Conservation (phyloP, 2,797 vertebrate species). For the Megalops cyprinoides region DNA sequence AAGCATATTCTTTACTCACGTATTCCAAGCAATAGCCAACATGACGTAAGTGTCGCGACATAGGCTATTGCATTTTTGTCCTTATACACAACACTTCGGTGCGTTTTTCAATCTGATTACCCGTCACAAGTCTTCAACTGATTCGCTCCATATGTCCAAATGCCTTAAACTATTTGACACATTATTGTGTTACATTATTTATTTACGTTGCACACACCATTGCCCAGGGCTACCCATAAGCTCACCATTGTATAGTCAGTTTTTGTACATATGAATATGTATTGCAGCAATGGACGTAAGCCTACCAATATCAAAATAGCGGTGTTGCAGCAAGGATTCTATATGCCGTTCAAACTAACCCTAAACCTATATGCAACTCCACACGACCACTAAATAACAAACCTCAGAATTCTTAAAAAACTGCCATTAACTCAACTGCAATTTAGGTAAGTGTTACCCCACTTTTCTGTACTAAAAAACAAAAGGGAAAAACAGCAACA, state of each 20-base stretch:
- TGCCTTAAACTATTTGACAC: slow-evolving; percentile 16
- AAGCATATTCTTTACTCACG: too few species aligned
- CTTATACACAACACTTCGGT: neutral
- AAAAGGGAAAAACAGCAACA: too few species aligned
- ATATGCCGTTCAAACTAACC: too few species aligned
- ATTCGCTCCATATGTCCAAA: slow-evolving; percentile 20
- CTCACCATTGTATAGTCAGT: neutral
- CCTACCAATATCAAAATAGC: neutral
- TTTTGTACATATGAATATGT: neutral
- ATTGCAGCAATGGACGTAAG: neutral
- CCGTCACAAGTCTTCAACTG: neutral
- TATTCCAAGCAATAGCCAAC: neutral
- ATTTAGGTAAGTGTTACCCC: too few species aligned
- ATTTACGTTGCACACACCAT: slow-evolving; percentile 12
- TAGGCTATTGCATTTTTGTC: neutral
- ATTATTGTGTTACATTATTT: slow-evolving; percentile 18
- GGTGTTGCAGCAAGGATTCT: neutral
- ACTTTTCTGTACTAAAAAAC: too few species aligned
- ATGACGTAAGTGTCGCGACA: neutral
- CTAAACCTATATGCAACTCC: too few species aligned
- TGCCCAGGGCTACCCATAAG: neutral
- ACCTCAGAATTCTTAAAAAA: too few species aligned
- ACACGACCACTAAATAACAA: too few species aligned
- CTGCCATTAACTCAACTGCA: too few species aligned
- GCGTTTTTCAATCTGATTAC: slow-evolving; percentile 18